Evolutionary conservation across 2,113 vertebrate species (phyloP).

Genomic region (Isurus oxyrinchus): DNA sequence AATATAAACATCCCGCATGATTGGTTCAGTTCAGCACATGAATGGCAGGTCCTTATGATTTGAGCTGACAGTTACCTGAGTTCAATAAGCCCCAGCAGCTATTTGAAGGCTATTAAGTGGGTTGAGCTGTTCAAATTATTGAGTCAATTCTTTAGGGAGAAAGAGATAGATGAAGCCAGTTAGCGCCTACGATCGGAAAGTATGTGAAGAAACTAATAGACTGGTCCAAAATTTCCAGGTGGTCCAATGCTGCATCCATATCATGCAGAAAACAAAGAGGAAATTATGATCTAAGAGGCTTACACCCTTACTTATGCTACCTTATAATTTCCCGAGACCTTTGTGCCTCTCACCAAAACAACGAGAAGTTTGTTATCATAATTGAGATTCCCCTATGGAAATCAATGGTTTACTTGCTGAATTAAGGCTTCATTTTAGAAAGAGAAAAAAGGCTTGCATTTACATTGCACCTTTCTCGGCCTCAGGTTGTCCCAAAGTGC

Average conservation of each 20-base stretch:
- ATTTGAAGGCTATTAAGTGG: neutral
- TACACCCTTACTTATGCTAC: neutral
- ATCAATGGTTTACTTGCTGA: neutral
- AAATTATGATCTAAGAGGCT: neutral
- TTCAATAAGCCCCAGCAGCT: neutral
- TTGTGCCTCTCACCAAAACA: neutral
- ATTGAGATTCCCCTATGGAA: neutral
- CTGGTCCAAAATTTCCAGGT: neutral
- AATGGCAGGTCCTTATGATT: neutral
- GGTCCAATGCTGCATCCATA: neutral
- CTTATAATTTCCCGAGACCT: neutral
- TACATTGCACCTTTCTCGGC: neutral
- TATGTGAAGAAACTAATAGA: neutral
- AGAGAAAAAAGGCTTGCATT: neutral
- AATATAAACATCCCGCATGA: neutral
- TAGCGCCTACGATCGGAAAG: neutral
- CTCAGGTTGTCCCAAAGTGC: neutral
- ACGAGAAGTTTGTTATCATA: neutral
- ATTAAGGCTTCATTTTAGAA: neutral
- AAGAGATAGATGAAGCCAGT: neutral
- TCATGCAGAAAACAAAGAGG: neutral
- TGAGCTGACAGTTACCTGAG: neutral
- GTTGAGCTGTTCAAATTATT: neutral
- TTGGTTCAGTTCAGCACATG: neutral
- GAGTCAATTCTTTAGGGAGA: neutral